Evolutionary conservation across 2,797 vertebrate species (phyloP), one percentile per base, ranked within the genome.

Genomic region (Anabacerthia variegaticeps): DNA sequence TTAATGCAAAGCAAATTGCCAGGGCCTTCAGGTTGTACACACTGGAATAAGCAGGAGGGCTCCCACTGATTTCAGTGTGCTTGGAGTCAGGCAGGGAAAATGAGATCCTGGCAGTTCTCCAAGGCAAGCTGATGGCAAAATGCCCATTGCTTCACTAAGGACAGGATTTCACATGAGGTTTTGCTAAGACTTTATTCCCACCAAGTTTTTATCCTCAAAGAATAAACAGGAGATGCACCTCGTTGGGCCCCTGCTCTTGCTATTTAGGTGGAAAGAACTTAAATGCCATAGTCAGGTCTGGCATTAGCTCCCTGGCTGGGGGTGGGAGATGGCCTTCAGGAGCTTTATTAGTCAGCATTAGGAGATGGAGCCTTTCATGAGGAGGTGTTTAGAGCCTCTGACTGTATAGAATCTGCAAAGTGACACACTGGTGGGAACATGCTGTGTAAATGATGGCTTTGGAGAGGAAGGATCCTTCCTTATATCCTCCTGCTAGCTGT

Each of bases 91-190:
- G 77, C 43, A 36, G 51, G 34, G 37, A 43, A 83, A 92, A 56
- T 34, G 39, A 74, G 63, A 83, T 88, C 80, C 71, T 87, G 86
- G 91, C 78, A 68, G 9, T 10, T 68, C 37, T 87, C 52, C 95
- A 73, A 76, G 2, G 59, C 49, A 80, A 61, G 15, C 32, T 56
- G 69, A 10, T 81, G 69, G 41, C 59, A 69, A 41, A 91, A 20
- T 23, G 82, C 69, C 69, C 36, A 39, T 13, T 59, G 80, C 62
- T 59, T 89, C 67, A 24, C 27, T 52, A 44, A 72, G 48, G 30
- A 22, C 43, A 48, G 43, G 46, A 16, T 79, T 88, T 49, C 37
- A 14, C 32, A 2, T 8, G 2, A 3, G 34, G 10, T 34, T 75
- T 78, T 67, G 28, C 24, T 46, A 19, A 55, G 49, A 12, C 44